phyloP scores from a whole-genome alignment of 2,113 vertebrate genomes.

The Oreotragus oreotragus region DNA sequence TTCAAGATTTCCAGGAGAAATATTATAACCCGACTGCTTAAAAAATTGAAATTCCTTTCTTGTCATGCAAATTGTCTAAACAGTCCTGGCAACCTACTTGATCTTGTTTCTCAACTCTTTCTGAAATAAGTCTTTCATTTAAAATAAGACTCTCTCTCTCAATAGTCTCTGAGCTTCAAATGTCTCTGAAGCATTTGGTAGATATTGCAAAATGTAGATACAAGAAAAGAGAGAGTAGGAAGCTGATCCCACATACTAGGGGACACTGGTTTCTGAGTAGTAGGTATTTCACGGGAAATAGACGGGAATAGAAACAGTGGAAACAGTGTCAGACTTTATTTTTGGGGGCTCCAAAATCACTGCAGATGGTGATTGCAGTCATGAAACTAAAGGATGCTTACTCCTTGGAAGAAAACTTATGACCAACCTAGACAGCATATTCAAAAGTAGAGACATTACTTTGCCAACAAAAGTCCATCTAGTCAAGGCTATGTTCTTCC shows the following conservation, averaged over 20 bases:
- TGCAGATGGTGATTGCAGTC: no score
- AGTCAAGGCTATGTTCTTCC: no score
- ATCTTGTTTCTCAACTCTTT: background rate
- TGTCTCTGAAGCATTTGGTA: background rate
- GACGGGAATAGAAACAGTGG: no score
- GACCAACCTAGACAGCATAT: no score
- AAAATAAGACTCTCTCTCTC: background rate
- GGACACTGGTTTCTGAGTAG: background rate
- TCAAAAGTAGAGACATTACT: no score
- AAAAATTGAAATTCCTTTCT: background rate
- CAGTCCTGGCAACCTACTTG: background rate
- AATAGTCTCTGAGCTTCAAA: background rate
- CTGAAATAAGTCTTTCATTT: background rate
- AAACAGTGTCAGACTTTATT: no score
- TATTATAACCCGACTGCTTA: background rate
- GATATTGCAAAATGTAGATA: background rate
- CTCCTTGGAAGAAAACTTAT: no score
- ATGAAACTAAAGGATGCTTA: no score
- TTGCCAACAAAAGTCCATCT: no score
- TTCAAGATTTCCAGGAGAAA: background rate
- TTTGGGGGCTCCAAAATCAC: no score
- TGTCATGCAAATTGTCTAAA: background rate
- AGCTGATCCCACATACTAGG: rapidly evolving
- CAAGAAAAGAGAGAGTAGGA: background rate
- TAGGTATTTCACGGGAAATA: no score